These are phyloP conservation scores for Fregetta grallaria DNA, from an alignment of 2,113 vertebrate genomes.

Conservation along the genomic window DNA sequence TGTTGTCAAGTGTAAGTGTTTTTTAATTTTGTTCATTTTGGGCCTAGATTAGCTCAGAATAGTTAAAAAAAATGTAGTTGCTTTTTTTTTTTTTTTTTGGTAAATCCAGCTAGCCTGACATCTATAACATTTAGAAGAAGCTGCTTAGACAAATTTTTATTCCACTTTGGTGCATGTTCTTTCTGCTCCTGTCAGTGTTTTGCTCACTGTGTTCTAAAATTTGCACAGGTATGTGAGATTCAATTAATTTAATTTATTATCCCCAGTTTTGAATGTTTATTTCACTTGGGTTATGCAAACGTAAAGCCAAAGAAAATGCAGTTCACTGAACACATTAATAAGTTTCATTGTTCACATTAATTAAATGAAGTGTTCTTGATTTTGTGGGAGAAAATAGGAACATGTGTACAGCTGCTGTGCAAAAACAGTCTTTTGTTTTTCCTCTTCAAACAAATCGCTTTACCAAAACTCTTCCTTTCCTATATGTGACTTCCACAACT, in stretches of 20 bases:
- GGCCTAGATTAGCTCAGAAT: neutral
- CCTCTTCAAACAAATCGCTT: neutral
- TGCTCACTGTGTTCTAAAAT: neutral
- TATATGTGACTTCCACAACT: neutral
- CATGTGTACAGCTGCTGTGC: neutral
- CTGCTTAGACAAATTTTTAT: neutral
- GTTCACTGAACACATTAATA: neutral
- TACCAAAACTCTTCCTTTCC: neutral
- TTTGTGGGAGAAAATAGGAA: neutral
- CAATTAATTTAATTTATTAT: neutral
- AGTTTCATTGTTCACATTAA: neutral
- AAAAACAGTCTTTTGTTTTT: neutral
- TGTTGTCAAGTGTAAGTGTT: neutral
- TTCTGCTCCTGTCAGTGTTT: neutral
- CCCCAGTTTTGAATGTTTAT: neutral
- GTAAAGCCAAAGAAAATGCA: neutral
- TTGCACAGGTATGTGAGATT: neutral
- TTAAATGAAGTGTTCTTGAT: conserved; percentile 9
- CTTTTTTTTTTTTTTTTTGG: neutral
- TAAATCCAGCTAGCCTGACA: neutral
- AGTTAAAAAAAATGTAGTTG: neutral
- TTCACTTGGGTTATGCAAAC: neutral
- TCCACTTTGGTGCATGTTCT: neutral
- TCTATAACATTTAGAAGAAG: neutral
- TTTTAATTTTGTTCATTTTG: neutral